These are phyloP conservation scores for Mythimna albipuncta DNA, from an alignment of 2,888 invertebrate species.

Conservation along the genomic window DNA sequence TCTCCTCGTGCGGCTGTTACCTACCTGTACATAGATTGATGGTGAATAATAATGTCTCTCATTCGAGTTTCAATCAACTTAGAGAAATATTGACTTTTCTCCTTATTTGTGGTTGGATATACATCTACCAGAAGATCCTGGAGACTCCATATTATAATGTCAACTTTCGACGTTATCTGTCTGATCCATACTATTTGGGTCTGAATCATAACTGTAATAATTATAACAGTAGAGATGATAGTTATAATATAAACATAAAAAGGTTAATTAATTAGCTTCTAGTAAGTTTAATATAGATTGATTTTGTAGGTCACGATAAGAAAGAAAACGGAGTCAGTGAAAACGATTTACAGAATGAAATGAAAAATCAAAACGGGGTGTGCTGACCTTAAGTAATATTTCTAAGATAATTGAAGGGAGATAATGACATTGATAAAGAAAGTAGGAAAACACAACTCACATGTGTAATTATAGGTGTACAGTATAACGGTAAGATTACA, in stretches of 20 bases:
- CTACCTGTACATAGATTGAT: constrained; percentile 79
- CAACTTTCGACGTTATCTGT: constrained; percentile 78
- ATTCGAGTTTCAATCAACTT: constrained; percentile 71
- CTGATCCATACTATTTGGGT: constrained; percentile 82
- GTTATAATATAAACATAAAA: not conserved
- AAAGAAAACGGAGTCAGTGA: not conserved
- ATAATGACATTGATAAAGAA: not conserved
- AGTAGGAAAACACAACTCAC: constrained; percentile 69
- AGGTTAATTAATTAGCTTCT: too few species aligned
- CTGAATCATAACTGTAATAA: constrained; percentile 76
- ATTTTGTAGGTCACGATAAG: too few species aligned
- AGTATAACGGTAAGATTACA: constrained; percentile 63
- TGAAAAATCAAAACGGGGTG: not conserved
- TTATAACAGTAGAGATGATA: not conserved
- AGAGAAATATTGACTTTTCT: constrained; percentile 63
- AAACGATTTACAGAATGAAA: not conserved
- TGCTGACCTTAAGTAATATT: not conserved
- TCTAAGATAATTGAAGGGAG: not conserved
- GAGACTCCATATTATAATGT: constrained; percentile 77
- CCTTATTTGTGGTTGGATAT: constrained; percentile 63
- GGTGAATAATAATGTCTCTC: constrained; percentile 73
- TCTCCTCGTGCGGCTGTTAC: too few species aligned
- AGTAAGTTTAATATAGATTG: too few species aligned
- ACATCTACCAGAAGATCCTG: constrained; percentile 76
- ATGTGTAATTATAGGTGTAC: constrained; percentile 71